phyloP scores from a whole-genome alignment of 30 jellyfish, hydroid and myxozoan genomes.

The Phacellophora camtschatica region DNA sequence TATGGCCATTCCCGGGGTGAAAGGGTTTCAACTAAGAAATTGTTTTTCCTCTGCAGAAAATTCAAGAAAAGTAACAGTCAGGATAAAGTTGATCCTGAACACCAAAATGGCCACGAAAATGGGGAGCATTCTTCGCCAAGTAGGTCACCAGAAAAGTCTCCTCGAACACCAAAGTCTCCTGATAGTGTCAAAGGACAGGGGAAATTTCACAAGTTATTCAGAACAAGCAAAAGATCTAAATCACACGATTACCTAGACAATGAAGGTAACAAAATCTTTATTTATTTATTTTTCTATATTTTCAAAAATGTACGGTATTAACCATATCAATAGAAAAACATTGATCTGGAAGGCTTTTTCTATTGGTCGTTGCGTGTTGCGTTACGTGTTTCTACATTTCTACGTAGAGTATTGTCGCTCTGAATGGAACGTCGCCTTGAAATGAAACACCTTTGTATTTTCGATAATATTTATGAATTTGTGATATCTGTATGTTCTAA shows the following conservation, averaged over 20 bases:
- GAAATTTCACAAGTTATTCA: slow-evolving; percentile 39
- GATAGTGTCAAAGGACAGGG: slow-evolving; percentile 36
- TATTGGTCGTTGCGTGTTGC: too few species aligned
- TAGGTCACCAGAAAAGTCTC: slow-evolving; percentile 45
- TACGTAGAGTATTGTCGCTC: too few species aligned
- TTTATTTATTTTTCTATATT: not conserved
- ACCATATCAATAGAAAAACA: too few species aligned
- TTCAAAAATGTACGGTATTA: too few species aligned
- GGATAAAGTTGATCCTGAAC: slow-evolving; percentile 34
- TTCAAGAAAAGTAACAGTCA: slow-evolving; percentile 52
- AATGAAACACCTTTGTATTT: too few species aligned
- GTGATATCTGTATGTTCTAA: too few species aligned
- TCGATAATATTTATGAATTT: too few species aligned
- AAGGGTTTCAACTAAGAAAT: too few species aligned
- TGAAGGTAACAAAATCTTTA: not conserved
- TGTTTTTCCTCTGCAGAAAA: slow-evolving; percentile 7
- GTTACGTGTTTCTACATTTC: too few species aligned
- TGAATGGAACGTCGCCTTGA: too few species aligned
- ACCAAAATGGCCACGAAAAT: slow-evolving; percentile 56
- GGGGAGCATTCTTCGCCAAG: slow-evolving; percentile 42
- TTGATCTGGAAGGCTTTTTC: not conserved
- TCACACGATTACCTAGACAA: slow-evolving; percentile 37
- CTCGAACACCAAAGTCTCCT: slow-evolving; percentile 39
- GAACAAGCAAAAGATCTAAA: slow-evolving; percentile 56
- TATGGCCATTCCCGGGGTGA: too few species aligned